A percentile compares a stretch with the other conserved stretches of the same genome.
phyloP scores from a whole-genome alignment of 2,888 invertebrate species.

The Ditula angustiorana region DNA sequence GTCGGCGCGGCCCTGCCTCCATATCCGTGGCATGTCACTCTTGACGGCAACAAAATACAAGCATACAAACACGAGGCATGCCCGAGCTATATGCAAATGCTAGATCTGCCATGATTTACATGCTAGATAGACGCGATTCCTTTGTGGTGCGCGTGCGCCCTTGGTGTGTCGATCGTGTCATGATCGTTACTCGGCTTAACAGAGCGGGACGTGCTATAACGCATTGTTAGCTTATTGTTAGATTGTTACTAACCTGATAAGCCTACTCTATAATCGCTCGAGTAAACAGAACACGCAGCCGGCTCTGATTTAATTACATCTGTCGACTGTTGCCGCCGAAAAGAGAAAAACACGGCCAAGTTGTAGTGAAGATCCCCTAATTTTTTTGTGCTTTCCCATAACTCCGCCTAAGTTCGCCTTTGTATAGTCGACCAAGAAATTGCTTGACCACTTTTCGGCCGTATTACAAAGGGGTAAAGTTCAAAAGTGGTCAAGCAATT shows the following conservation, averaged over 20 bases:
- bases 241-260: constrained; percentile 38
- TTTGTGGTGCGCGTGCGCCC: constrained; percentile 60
- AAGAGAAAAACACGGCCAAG: background rate
- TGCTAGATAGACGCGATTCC: constrained; percentile 43
- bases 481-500: too few species aligned
- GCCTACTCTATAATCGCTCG: constrained; percentile 26
- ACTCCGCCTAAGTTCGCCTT: too few species aligned
- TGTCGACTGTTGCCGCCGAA: constrained; percentile 1
- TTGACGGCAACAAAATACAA: too few species aligned
- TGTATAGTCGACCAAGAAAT: too few species aligned
- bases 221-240: constrained; percentile 39
- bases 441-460: too few species aligned
- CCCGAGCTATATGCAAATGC: constrained; percentile 16
- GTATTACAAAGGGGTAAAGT: too few species aligned
- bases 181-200: constrained; percentile 54
- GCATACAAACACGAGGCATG: background rate
- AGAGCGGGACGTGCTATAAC: constrained; percentile 53
- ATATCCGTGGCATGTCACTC: background rate
- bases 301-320: constrained; percentile 29
- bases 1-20: too few species aligned
- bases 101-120: constrained; percentile 27
- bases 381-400: too few species aligned
- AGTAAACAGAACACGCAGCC: constrained; percentile 31
- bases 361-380: background rate
- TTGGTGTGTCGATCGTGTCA: constrained; percentile 57